phyloP scores from a whole-genome alignment of 2,113 vertebrate species.

The Hipposideros armiger region DNA sequence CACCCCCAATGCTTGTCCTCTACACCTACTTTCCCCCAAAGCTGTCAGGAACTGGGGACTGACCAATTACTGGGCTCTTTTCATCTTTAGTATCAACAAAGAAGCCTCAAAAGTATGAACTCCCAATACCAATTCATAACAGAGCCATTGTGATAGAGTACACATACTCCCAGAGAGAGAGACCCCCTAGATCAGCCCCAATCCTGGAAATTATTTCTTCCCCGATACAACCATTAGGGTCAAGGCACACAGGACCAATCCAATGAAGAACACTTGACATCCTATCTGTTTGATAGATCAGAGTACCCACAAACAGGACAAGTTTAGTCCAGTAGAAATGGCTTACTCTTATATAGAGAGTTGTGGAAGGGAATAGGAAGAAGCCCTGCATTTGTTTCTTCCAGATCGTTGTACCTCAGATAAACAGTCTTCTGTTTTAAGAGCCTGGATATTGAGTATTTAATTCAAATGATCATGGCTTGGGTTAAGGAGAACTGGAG shows the following conservation, averaged over 20 bases:
- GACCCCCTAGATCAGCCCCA: not conserved
- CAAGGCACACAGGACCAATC: not conserved
- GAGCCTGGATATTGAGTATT: not conserved
- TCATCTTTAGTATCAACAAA: not conserved
- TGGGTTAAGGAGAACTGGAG: not conserved
- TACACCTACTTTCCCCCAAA: not conserved
- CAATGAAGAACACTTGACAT: not conserved
- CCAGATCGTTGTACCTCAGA: not conserved
- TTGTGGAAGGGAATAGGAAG: not conserved
- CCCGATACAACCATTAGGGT: not conserved
- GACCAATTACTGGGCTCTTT: not conserved
- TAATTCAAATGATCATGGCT: not conserved
- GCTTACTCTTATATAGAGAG: not conserved
- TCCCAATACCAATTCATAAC: not conserved
- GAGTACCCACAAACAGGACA: not conserved
- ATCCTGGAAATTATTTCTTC: not conserved
- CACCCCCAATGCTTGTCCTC: not conserved
- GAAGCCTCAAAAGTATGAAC: not conserved
- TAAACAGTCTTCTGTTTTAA: not conserved
- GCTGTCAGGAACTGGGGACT: not conserved
- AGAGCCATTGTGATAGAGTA: not conserved
- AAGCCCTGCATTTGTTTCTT: not conserved
- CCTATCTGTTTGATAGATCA: not conserved
- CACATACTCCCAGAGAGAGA: not conserved
- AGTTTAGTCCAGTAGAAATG: not conserved